phyloP scores from a whole-genome alignment of 2,797 vertebrate species.

The Serranus cabrilla region DNA sequence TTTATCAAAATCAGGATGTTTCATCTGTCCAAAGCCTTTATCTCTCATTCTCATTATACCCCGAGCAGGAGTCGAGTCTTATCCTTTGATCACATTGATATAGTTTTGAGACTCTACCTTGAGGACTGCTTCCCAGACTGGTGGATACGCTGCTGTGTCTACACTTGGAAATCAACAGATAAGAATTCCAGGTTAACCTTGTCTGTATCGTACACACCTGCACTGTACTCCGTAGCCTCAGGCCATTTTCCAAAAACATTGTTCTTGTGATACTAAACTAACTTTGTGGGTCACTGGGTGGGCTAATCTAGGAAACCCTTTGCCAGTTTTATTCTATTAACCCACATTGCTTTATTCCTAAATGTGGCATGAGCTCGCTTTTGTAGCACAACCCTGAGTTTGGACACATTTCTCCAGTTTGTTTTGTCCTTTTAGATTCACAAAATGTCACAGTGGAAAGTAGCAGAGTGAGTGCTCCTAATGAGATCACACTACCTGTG shows the following conservation, averaged over 20 bases:
- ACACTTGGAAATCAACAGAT: slow-evolving; percentile 44
- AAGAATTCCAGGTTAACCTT: slow-evolving; percentile 16
- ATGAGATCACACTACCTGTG: slow-evolving; percentile 27
- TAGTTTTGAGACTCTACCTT: slow-evolving; percentile 50
- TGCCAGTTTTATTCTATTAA: slow-evolving; percentile 41
- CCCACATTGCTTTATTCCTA: slow-evolving; percentile 42
- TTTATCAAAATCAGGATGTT: slow-evolving; percentile 48
- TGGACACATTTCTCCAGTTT: neutral
- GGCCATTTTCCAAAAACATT: slow-evolving; percentile 37
- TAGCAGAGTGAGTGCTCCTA: slow-evolving; percentile 28
- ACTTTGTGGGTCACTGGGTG: slow-evolving; percentile 48
- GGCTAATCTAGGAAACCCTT: slow-evolving; percentile 57
- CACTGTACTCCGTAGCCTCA: slow-evolving; percentile 3
- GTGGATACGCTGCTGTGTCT: slow-evolving; percentile 34
- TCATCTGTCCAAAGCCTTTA: slow-evolving; percentile 47
- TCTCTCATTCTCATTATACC: slow-evolving; percentile 47
- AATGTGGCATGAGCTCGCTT: slow-evolving; percentile 3
- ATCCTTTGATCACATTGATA: slow-evolving; percentile 61
- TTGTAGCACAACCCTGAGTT: neutral
- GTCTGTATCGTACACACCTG: slow-evolving; percentile 43
- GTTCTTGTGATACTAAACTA: slow-evolving; percentile 31
- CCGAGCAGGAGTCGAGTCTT: slow-evolving; percentile 29
- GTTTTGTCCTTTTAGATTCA: slow-evolving; percentile 9
- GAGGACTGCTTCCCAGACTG: slow-evolving; percentile 49
- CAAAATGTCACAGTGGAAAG: slow-evolving; percentile 27